Evolutionary conservation across 2,888 invertebrate species (phyloP), one percentile per base, ranked within the genome.

Genomic region (Tridacna gigas): DNA sequence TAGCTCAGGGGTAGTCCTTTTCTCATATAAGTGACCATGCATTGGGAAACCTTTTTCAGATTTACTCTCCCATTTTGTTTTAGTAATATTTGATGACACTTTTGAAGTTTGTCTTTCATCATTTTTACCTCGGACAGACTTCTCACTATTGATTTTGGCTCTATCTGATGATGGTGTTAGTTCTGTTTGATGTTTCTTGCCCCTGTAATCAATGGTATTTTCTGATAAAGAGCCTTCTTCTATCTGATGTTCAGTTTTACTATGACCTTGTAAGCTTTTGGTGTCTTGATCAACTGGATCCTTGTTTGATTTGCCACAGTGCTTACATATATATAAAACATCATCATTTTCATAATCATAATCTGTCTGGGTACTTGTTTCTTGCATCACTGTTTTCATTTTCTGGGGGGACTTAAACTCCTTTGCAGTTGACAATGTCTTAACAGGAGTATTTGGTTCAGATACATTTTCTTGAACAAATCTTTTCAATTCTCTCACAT

Each of bases 401-500:
- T 76, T 82, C 37, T 45, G 73, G 26, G 66, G 18, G 25, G 45
- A 20, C n/a, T 63, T 75, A 25, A 51, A 22, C 20, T 67, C 37
- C 37, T 60, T 51, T 69, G 28, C 22, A 11, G 61, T 47, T n/a
- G 51, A 47, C 18, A 26, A 13, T n/a, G 65, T 48, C 45, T 80
- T 84, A 15, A 80, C 65, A 22, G 88, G 82, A 56, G 87, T 85
- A 47, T 45, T 69, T 63, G 85, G 82, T 37, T 82, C 84, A 37
- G 85, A 79, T 25, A 60, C 60, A 77, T 82, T 77, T 66, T 88
- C 82, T 51, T 79, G 83, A 20, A 88, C 82, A 80, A 76, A 88
- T 56, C 82, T 84, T 71, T 84, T 88, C 22, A 88, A n/a, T 37
- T 88, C 87, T 76, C 87, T 63, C 0, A 88, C 82, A 84, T 88